Percentiles rank a stretch among this genome's conserved stretches.
Conservation (phyloP, 2,888 invertebrate species). For the Athalia circularis region DNA sequence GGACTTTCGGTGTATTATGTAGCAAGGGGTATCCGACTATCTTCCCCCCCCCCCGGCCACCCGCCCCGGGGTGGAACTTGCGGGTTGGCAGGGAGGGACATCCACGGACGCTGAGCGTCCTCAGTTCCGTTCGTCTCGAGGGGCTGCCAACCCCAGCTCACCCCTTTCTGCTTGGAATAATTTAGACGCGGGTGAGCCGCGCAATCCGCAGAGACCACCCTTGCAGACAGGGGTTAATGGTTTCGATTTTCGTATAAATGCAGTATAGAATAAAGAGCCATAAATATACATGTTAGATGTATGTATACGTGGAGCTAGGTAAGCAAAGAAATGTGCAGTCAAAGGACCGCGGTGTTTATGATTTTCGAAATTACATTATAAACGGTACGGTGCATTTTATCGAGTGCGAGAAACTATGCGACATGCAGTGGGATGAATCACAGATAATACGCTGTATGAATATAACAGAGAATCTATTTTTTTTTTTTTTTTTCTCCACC, state of each 20-base stretch:
- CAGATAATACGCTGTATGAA: too few relatives aligned
- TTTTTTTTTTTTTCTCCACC: constrained; percentile 5
- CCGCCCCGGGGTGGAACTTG: too few relatives aligned
- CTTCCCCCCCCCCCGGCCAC: too few relatives aligned
- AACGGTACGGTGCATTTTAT: too few relatives aligned
- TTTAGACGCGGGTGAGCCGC: constrained; percentile 44
- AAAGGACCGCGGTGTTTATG: too few relatives aligned
- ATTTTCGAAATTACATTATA: too few relatives aligned
- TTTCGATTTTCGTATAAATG: constrained; percentile 47
- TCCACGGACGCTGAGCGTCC: background rate
- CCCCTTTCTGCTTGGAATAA: constrained; percentile 50
- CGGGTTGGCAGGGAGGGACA: background rate
- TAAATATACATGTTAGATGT: too few relatives aligned
- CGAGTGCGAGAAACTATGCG: too few relatives aligned
- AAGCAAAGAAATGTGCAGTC: too few relatives aligned
- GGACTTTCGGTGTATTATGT: background rate
- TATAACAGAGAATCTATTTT: constrained; percentile 24
- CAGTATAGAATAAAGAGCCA: background rate
- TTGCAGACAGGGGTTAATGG: constrained; percentile 51
- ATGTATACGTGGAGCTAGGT: too few relatives aligned
- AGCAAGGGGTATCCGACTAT: too few relatives aligned
- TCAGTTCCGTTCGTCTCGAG: constrained; percentile 30
- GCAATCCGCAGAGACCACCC: constrained; percentile 19
- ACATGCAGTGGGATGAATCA: too few relatives aligned
- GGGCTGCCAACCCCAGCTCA: constrained; percentile 27